Conservation (phyloP, 2,797 vertebrate species). For the Mormyrus proboscirostris region DNA sequence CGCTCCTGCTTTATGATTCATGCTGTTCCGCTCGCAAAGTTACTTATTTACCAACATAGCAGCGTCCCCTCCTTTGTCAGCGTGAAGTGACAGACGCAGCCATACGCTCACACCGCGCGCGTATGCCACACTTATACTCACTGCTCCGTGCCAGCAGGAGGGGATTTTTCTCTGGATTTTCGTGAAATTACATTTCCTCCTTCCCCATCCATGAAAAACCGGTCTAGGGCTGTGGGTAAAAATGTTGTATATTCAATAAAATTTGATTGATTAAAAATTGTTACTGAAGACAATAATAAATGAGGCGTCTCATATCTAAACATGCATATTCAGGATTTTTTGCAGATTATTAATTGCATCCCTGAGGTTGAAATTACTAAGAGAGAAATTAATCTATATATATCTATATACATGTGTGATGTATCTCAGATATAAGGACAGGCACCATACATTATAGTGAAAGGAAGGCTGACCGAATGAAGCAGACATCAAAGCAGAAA, state of each 20-base stretch:
- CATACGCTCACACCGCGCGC: neutral
- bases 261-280: neutral
- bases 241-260: neutral
- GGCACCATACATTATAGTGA: neutral
- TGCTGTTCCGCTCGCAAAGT: neutral
- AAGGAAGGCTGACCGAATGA: neutral
- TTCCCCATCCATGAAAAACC: neutral
- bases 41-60: neutral
- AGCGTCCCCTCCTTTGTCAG: neutral
- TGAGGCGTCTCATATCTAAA: neutral
- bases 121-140: neutral
- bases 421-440: neutral
- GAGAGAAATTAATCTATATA: neutral
- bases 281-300: neutral
- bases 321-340: neutral
- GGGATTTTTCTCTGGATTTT: neutral
- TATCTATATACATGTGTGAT: neutral
- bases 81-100: neutral
- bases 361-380: conserved; percentile 2
- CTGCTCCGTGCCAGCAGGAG: neutral
- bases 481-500: neutral
- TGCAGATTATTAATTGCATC: neutral
- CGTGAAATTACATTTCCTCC: neutral
- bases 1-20: neutral
- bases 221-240: neutral